phyloP scores from a whole-genome alignment of 2,888 invertebrate genomes.

The Crossocerus cetratus region DNA sequence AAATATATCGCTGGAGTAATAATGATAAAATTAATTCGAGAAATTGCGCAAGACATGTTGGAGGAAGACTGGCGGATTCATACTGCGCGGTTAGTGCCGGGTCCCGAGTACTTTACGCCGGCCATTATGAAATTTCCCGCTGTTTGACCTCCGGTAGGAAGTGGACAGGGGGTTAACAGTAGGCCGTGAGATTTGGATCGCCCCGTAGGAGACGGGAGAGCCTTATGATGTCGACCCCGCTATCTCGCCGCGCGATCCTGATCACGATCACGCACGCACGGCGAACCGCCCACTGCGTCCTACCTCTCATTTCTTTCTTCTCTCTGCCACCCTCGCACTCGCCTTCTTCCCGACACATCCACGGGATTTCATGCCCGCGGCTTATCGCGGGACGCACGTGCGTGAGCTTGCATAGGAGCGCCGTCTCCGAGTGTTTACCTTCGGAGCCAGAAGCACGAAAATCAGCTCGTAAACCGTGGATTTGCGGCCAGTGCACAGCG shows the following conservation, averaged over 20 bases:
- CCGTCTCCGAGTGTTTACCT: conserved; percentile 21
- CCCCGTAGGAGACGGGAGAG: conserved; percentile 61
- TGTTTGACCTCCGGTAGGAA: too few relatives aligned
- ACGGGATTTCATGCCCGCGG: conserved; percentile 27
- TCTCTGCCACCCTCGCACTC: conserved; percentile 19
- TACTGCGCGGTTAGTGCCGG: too few relatives aligned
- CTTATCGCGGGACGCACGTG: conserved; percentile 61
- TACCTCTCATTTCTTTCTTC: conserved; percentile 31
- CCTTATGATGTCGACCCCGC: conserved; percentile 67
- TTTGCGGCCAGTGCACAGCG: neutral
- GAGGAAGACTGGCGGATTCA: too few relatives aligned
- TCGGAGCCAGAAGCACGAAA: neutral
- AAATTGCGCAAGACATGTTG: too few relatives aligned
- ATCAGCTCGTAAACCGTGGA: neutral
- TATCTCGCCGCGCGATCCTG: conserved; percentile 71
- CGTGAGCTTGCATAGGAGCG: conserved; percentile 48
- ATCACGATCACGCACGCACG: conserved; percentile 73
- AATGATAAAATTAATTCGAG: too few relatives aligned
- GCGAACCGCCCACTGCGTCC: conserved; percentile 70
- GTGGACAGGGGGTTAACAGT: conserved; percentile 4
- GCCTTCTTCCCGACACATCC: conserved; percentile 10
- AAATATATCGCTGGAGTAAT: too few relatives aligned
- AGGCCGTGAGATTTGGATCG: conserved; percentile 65
- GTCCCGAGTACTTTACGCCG: too few relatives aligned
- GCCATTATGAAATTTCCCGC: too few relatives aligned